Evolutionary conservation across 2,888 invertebrate genomes (phyloP).

Genomic region (Microdon myrmicae): DNA sequence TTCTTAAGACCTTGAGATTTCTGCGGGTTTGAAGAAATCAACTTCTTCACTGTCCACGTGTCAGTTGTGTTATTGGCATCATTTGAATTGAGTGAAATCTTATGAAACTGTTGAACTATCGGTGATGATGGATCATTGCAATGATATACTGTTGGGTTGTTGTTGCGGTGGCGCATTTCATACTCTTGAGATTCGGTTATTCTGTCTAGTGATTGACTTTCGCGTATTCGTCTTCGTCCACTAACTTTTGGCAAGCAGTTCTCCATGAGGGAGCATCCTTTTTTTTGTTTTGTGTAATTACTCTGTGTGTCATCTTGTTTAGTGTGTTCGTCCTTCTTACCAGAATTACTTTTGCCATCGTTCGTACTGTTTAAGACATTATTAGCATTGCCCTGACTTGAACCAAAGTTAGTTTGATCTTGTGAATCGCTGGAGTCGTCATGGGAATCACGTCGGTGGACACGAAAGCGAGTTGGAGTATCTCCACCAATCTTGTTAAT

Average conservation of each 20-base stretch:
- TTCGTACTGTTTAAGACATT: conserved; percentile 60
- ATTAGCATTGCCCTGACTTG: conserved; percentile 32
- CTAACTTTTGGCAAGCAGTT: conserved; percentile 68
- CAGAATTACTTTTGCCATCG: conserved; percentile 57
- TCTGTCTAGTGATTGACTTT: conserved; percentile 85
- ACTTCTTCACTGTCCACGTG: conserved; percentile 32
- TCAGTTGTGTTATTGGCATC: conserved; percentile 57
- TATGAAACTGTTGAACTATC: conserved; percentile 22
- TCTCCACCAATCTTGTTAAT: conserved; percentile 75
- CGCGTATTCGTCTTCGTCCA: conserved; percentile 76
- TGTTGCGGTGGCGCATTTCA: conserved; percentile 60
- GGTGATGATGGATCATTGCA: conserved; percentile 55
- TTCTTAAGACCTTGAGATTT: conserved; percentile 57
- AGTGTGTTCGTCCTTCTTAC: conserved; percentile 60
- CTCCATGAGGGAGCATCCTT: conserved; percentile 47
- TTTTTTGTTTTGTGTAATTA: conserved; percentile 58
- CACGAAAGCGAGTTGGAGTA: conserved; percentile 72
- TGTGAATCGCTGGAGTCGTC: conserved; percentile 89
- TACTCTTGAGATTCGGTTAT: conserved; percentile 87
- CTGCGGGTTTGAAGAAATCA: conserved; percentile 33
- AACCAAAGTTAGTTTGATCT: conserved; percentile 69
- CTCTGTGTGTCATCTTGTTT: conserved; percentile 62
- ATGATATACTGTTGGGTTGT: conserved; percentile 53
- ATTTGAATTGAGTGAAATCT: conserved; percentile 56
- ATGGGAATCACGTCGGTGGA: conserved; percentile 79